These are phyloP conservation scores for Morpho helenor DNA, from an alignment of 2,888 invertebrate species.

Conservation along the genomic window DNA sequence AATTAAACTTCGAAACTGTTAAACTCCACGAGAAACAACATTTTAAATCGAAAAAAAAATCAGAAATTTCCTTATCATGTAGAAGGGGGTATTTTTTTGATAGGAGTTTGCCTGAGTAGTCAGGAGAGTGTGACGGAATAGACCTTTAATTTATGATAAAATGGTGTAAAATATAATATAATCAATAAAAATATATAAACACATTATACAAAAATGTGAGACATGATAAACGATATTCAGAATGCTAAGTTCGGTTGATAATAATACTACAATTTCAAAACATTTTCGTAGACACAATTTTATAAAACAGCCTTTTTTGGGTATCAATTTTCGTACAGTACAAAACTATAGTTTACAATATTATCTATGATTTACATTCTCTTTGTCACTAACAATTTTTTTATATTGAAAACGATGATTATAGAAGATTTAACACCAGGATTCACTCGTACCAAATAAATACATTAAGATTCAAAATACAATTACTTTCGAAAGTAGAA, in stretches of 20 bases:
- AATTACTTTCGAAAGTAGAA: neutral
- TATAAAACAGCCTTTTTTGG: slow-evolving; percentile 7
- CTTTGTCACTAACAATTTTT: slow-evolving; percentile 6
- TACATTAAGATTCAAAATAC: neutral
- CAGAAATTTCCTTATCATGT: too few species aligned
- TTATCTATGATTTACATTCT: slow-evolving; percentile 9
- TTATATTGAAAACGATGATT: slow-evolving; percentile 2
- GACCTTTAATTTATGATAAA: too few species aligned
- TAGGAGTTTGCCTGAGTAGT: too few species aligned
- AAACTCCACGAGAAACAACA: too few species aligned
- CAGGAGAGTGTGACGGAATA: too few species aligned
- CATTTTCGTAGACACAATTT: slow-evolving; percentile 2
- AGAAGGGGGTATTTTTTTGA: too few species aligned
- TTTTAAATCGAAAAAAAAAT: too few species aligned
- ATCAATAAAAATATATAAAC: too few species aligned
- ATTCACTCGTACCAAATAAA: neutral
- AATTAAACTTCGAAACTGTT: too few species aligned
- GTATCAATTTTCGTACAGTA: slow-evolving; percentile 1
- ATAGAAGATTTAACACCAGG: neutral
- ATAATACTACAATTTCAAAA: neutral
- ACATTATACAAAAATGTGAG: too few species aligned
- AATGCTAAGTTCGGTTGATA: too few species aligned
- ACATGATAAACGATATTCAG: neutral
- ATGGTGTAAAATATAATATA: too few species aligned
- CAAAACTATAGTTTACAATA: slow-evolving; percentile 9